Base-by-base conservation (phyloP, 2,888 invertebrate species). In the Stenodema calcarata region DNA sequence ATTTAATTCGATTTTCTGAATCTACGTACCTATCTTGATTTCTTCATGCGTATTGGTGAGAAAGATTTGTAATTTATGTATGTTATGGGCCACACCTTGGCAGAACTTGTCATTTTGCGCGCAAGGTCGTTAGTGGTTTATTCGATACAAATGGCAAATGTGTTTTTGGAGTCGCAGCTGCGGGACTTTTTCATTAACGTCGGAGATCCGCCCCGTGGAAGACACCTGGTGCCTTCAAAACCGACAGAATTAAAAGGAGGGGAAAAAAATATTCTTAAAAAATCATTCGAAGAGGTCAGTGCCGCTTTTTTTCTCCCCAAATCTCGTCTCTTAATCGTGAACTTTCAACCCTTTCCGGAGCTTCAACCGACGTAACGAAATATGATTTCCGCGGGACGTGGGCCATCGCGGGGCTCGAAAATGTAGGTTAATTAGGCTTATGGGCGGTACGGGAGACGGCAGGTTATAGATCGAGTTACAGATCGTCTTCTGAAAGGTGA, bases 401-500 rank as follows among this genome's bases (percentile, higher is more conserved):
- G n/a, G n/a, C n/a, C n/a, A n/a, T n/a, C 54, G 54, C 54, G 54
- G 11, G 70, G 73, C 16, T 16, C 62, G 18, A 14, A 30, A 41
- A 73, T 73, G 73, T 73, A 18, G 73, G 73, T 73, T 73, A 73
- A 73, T 73, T 73, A 73, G 73, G 73, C 62, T 23, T 18, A 62
- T 62, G 23, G 14, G 35, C 14, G 35, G 35, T 16, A 28, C 16
- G 41, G 73, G 73, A 41, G 35, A 1, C 30, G 30, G 30, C 18
- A 73, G 73, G 16, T 73, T 73, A 73, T 73, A 41, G 73, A 73
- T 73, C 73, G 41, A 35, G 30, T 73, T 30, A 73, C 73, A 41
- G 73, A 73, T 73, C 73, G 73, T 73, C 73, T 73, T 73, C 35
- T 30, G 70, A 35, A 41, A 73, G 73, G 73, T 73, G 73, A 73